A percentile compares a stretch with the other conserved stretches of the same genome.
Conservation (phyloP, 64 coral and sea anemone species). For the Acropora yongei region DNA sequence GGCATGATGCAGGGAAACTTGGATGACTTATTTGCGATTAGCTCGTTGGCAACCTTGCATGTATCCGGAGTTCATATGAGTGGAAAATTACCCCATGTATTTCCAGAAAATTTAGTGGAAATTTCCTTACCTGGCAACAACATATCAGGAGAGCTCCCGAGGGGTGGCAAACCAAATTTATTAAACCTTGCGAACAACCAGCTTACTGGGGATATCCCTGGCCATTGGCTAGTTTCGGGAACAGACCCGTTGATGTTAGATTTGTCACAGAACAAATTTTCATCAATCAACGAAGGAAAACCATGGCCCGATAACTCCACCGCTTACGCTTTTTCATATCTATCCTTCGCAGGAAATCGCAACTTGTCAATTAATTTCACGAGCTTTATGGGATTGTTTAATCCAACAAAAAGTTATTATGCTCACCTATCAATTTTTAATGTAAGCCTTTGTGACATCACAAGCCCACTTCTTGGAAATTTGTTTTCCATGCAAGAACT, state of each 20-base stretch:
- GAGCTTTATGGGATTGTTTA: slow-evolving; percentile 20
- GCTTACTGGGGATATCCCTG: slow-evolving; percentile 14
- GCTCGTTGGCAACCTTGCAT: neutral
- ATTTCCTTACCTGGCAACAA: slow-evolving; percentile 9
- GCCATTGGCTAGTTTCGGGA: neutral
- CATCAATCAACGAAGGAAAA: slow-evolving; percentile 30
- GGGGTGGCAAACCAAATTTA: neutral
- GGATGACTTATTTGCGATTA: neutral
- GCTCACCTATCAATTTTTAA: slow-evolving; percentile 16
- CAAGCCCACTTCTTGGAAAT: slow-evolving; percentile 5
- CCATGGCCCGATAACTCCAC: neutral
- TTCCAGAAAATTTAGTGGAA: neutral
- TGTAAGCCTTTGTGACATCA: slow-evolving; percentile 50
- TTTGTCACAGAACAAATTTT: slow-evolving; percentile 55
- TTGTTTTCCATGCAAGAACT: neutral
- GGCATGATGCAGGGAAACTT: slow-evolving; percentile 37
- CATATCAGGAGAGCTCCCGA: neutral
- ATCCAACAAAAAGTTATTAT: neutral
- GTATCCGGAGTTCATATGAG: slow-evolving; percentile 36
- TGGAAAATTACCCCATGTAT: slow-evolving; percentile 8
- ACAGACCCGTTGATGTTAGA: neutral
- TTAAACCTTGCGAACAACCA: slow-evolving; percentile 48
- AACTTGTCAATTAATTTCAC: slow-evolving; percentile 53
- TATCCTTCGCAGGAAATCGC: slow-evolving; percentile 51
- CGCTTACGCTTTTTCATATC: neutral